phyloP scores from a whole-genome alignment of 1,140 invertebrate species.

The Antheraea pernyi region DNA sequence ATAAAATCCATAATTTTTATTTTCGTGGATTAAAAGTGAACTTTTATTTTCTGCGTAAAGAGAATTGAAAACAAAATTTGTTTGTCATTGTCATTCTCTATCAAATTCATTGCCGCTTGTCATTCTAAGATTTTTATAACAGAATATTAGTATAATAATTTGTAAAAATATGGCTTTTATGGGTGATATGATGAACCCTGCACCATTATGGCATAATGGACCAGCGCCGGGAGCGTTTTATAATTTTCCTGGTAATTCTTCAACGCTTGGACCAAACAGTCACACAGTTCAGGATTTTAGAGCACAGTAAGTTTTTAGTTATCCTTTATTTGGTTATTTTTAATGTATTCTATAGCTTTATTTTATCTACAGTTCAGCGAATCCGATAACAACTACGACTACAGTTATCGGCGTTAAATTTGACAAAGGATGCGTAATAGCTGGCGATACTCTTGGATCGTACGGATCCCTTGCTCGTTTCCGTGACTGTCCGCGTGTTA shows the following conservation, averaged over 20 bases:
- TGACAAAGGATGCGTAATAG: constrained; percentile 93
- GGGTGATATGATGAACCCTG: constrained; percentile 61
- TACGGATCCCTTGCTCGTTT: constrained; percentile 95
- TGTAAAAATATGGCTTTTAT: constrained; percentile 57
- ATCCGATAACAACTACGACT: constrained; percentile 93
- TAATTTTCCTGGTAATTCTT: constrained; percentile 82
- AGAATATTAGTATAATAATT: constrained; percentile 1
- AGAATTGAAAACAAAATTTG: constrained; percentile 44
- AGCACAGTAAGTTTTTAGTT: constrained; percentile 82
- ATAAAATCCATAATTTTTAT: no score
- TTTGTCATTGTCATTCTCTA: constrained; percentile 45
- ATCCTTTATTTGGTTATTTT: not conserved
- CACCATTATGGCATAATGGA: constrained; percentile 86
- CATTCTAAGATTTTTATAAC: constrained; percentile 33
- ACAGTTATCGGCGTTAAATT: constrained; percentile 94
- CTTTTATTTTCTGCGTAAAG: constrained; percentile 9
- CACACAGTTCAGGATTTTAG: constrained; percentile 75
- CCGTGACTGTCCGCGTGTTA: constrained; percentile 89
- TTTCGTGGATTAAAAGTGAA: no score
- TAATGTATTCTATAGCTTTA: not conserved
- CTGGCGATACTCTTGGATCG: constrained; percentile 94
- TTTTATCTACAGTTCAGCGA: constrained; percentile 77
- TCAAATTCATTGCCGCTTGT: constrained; percentile 53
- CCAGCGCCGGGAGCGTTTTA: constrained; percentile 85
- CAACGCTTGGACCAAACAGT: constrained; percentile 47